Base-by-base conservation (phyloP, 2,888 invertebrate genomes). In the Cepaea hortensis region DNA sequence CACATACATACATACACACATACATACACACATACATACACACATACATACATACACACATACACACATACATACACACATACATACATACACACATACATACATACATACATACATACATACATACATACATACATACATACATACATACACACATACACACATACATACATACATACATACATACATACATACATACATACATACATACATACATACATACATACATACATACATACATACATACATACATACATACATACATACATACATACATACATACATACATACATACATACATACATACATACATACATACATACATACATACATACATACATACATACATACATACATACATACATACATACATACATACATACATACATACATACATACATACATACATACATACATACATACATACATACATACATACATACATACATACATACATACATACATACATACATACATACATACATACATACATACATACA, bases 241-340 rank as follows among this genome's bases (percentile, higher is more conserved):
- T 23, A 75, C 48, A 4, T 75, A 6, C 48, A 4, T 75, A 55
- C 61, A 65, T 50, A 55, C 61, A 65, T 50, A 55, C 61, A 65
- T 50, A 6, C 48, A 4, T 75, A 6, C 48, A 75, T 75, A 6
- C 48, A 81, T 55, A 81, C 62, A 81, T 20, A 62, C 62, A 62
- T 6, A 62, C 35, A 61, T 62, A 62, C 61, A 81, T 46, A 81
- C 61, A 81, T 20, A 62, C 62, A 62, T 55, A 81, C 48, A 65
- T 62, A 81, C 48, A 81, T 46, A 81, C 65, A 81, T n/a, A 46
- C 68, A 68, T 48, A 81, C 20, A 55, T 79, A 61, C 61, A 79
- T 46, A 79, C 79, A 79, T n/a, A n/a, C 79, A 61, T 79, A 61
- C 61, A 55, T 76, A 76, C 76, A 76, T 23, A 76, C 18, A 48